These are phyloP conservation scores for Monopis laevigella DNA, from an alignment of 2,888 invertebrate genomes.

Conservation along the genomic window DNA sequence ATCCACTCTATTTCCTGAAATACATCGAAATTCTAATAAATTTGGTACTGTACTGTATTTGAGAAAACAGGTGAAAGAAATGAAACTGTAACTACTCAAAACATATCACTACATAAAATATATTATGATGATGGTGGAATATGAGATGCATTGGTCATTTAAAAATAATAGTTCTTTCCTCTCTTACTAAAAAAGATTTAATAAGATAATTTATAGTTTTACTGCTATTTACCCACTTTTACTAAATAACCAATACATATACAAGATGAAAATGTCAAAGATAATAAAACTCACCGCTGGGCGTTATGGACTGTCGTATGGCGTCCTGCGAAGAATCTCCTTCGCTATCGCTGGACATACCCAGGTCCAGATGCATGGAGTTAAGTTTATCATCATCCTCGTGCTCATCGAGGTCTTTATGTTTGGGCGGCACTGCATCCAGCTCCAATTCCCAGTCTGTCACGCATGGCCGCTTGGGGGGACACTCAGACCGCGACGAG, in stretches of 20 bases:
- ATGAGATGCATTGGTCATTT: too few relatives aligned
- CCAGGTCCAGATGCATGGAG: constrained; percentile 53
- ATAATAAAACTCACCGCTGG: constrained; percentile 38
- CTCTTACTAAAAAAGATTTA: too few relatives aligned
- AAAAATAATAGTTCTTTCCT: too few relatives aligned
- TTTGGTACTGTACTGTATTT: not conserved
- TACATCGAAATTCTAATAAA: constrained; percentile 9
- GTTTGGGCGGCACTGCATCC: constrained; percentile 56
- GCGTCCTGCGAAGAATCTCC: too few relatives aligned
- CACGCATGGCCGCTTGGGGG: constrained; percentile 43
- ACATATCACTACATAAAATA: too few relatives aligned
- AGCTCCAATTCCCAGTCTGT: constrained; percentile 72
- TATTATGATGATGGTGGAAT: too few relatives aligned
- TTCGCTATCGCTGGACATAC: constrained; percentile 63
- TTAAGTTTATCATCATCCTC: constrained; percentile 55
- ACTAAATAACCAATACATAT: too few relatives aligned
- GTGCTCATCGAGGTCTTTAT: constrained; percentile 47
- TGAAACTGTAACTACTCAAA: too few relatives aligned
- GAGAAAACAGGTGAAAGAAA: constrained; percentile 1
- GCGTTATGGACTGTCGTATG: too few relatives aligned
- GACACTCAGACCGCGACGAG: constrained; percentile 39
- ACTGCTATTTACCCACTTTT: too few relatives aligned
- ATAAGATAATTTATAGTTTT: too few relatives aligned
- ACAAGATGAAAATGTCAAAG: too few relatives aligned
- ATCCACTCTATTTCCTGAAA: constrained; percentile 11